Conservation (phyloP, 2,113 vertebrate genomes). For the Cyphomyrus plagiostoma region DNA sequence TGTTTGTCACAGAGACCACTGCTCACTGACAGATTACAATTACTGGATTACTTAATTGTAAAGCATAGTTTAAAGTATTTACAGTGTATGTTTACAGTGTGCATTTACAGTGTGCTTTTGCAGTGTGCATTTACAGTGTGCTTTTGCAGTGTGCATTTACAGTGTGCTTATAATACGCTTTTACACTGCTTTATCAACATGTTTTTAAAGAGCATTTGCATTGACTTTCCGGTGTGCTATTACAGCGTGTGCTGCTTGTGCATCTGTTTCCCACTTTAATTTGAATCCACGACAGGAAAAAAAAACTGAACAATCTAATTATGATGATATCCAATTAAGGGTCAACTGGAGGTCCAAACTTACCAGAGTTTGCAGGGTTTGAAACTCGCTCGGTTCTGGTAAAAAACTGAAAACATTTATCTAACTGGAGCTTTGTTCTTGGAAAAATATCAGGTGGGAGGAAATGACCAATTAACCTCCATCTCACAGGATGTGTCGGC, state of each 20-base stretch:
- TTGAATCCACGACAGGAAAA: neutral
- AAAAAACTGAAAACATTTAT: neutral
- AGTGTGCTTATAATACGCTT: neutral
- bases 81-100: neutral
- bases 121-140: neutral
- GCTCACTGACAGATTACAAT: neutral
- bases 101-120: neutral
- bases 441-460: neutral
- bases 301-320: neutral
- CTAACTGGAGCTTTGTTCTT: neutral
- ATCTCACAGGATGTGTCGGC: neutral
- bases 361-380: neutral
- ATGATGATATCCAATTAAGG: neutral
- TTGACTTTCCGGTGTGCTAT: neutral
- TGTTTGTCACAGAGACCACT: neutral
- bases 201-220: neutral
- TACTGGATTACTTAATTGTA: neutral
- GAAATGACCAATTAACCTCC: neutral
- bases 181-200: neutral
- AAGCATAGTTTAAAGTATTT: neutral
- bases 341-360: neutral
- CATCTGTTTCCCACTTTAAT: neutral
- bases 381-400: neutral
- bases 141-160: neutral
- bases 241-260: neutral